A percentile compares a stretch with the other conserved stretches of the same genome.
These are phyloP conservation scores for Orestias chungarensis DNA, from an alignment of 2,797 vertebrate genomes.

Conservation along the genomic window DNA sequence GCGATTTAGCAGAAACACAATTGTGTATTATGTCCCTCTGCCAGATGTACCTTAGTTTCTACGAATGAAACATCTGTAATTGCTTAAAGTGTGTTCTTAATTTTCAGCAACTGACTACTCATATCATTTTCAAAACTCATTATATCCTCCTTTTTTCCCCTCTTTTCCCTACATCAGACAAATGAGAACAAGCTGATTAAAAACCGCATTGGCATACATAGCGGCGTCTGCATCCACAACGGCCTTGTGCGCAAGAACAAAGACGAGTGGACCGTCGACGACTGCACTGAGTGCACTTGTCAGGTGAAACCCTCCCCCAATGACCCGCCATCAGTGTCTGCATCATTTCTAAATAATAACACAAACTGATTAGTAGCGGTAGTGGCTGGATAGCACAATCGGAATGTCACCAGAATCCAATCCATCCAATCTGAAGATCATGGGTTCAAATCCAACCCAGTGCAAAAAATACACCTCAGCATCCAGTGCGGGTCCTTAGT, in stretches of 20 bases:
- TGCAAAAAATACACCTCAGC: too few species aligned
- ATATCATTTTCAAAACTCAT: constrained; percentile 3
- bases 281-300: constrained; percentile 97
- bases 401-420: too few species aligned
- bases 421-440: too few species aligned
- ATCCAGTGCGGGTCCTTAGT: constrained; percentile 72
- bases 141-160: not conserved
- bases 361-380: too few species aligned
- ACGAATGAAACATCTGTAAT: not conserved
- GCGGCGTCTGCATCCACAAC: constrained; percentile 91
- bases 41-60: not conserved
- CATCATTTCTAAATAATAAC: constrained; percentile 14
- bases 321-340: not conserved
- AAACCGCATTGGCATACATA: constrained; percentile 78
- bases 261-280: constrained; percentile 95
- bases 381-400: too few species aligned
- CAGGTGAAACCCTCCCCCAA: constrained; percentile 81
- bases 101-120: not conserved
- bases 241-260: constrained; percentile 89
- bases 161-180: constrained; percentile 72
- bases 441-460: too few species aligned
- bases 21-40: not conserved
- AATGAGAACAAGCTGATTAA: constrained; percentile 87
- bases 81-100: too few species aligned
- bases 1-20: not conserved